Base-by-base conservation (phyloP, 2,113 vertebrate genomes). In the Solea solea region DNA sequence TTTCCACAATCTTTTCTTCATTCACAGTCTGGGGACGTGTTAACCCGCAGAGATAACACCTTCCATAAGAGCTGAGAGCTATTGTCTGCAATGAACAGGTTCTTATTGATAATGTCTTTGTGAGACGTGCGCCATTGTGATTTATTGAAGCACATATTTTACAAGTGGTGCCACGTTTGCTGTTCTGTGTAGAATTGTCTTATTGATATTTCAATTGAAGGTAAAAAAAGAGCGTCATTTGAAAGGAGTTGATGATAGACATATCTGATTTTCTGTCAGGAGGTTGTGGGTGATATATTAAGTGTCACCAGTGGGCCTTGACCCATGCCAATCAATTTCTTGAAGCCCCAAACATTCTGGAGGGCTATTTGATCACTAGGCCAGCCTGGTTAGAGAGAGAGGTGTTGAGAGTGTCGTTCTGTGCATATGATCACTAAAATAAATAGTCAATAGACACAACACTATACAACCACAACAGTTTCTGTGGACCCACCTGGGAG, bases 21-120 rank as follows among this genome's bases (percentile, higher is more conserved):
- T 82, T 88, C 74, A 80, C 64, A 63, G 60, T 77, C 54, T 71
- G 12, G 9, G 41, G 25, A 71, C 8, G 80, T 80, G 77, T 83
- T 75, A 81, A 81, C 25, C 7, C 42, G 4, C 67, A 76, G 49
- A 79, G 13, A 39, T 82, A 56, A 79, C 83, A 81, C 85, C 69
- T 88, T 42, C 48, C 41, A 39, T 67, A 53, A 52, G 72, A 79
- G 74, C 76, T 0, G 8, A 49, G 68, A 74, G 21, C 62, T 64
- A 55, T 49, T 65, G 15, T 76, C 69, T 74, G 75, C 55, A 64
- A 66, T 70, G 76, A 85, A 73, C 67, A 45, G 60, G 25, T 59
- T 69, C 59, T 54, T 56, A 65, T 25, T 78, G 72, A 66, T 45
- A 42, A 58, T 48, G 50, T 60, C 41, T 63, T 39, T 14, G 54